These are phyloP conservation scores for Spea hammondii DNA, from an alignment of 2,797 vertebrate genomes.

Conservation along the genomic window DNA sequence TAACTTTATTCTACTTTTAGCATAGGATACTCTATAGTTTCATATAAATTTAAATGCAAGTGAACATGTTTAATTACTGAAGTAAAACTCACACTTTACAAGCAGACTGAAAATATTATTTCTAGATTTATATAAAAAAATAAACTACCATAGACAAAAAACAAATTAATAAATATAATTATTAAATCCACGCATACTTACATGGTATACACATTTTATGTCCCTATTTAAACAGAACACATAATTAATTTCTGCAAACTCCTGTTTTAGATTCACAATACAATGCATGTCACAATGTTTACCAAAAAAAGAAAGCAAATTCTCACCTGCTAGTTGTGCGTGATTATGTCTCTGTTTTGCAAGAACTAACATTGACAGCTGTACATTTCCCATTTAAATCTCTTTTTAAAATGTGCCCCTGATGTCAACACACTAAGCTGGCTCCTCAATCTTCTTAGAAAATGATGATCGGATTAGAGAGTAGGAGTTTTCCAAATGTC, in stretches of 20 bases:
- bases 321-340: slow-evolving; percentile 10
- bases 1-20: no score
- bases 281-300: slow-evolving; percentile 1
- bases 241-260: background rate
- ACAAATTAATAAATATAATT: no score
- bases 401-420: slow-evolving; percentile 51
- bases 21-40: no score
- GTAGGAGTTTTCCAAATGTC: slow-evolving; percentile 60
- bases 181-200: no score
- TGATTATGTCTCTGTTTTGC: slow-evolving; percentile 4
- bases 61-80: no score
- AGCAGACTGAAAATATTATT: no score
- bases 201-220: background rate
- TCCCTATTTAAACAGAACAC: background rate
- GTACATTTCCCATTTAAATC: slow-evolving; percentile 44
- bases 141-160: no score
- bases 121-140: no score
- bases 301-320: slow-evolving; percentile 18
- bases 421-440: slow-evolving; percentile 57
- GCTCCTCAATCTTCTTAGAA: slow-evolving; percentile 56
- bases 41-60: no score
- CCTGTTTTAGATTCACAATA: background rate
- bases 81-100: no score
- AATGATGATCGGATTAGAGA: slow-evolving; percentile 79
- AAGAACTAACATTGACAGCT: slow-evolving; percentile 35